Evolutionary conservation across 2,113 vertebrate species (phyloP), one percentile per base, ranked within the genome.

Genomic region (Nothoprocta perdicaria): DNA sequence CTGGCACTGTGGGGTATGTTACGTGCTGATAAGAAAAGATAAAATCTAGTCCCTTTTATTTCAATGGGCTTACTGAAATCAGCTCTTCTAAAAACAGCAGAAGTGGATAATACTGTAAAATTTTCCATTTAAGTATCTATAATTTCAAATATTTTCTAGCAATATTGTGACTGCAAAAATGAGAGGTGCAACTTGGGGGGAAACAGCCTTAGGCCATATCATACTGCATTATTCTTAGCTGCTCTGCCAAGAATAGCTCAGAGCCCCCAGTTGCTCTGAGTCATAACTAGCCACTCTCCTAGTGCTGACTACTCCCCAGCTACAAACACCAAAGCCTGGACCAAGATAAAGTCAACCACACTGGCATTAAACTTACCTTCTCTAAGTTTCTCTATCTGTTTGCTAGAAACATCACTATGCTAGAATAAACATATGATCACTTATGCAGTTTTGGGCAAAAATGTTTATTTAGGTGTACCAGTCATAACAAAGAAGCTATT

Each of bases 401-500:
- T 27, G 65, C 13, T 65, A 69, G 22, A 33, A 9, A 33, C 62
- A 55, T 4, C 43, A 6, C 26, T 43, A 19, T 21, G 24, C 46
- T 18, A 5, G 33, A 17, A 53, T 13, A 77, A 84, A 29, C 29
- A 43, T 6, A n/a, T 12, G 40, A 0, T 3, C 22, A 2, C 0
- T 24, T 38, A 40, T 3, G 46, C 19, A 38, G 73, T 40, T 12
- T 40, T 62, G 29, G 84, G n/a, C 79, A 76, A 10, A n/a, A 35
- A 60, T 9, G 9, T 13, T 13, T 57, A 10, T 23, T 33, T 67
- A 27, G 52, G 31, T 7, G 27, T 5, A 62, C 35, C 46, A 83
- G 27, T 38, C 76, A 60, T 0, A 55, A 6, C 11, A 10, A 46
- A 5, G 40, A 67, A 57, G 29, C 53, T 57, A 26, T 29, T 55